Evolutionary conservation across 2,888 invertebrate genomes (phyloP), one percentile per base, ranked within the genome.

Genomic region (Drosophila cognata): DNA sequence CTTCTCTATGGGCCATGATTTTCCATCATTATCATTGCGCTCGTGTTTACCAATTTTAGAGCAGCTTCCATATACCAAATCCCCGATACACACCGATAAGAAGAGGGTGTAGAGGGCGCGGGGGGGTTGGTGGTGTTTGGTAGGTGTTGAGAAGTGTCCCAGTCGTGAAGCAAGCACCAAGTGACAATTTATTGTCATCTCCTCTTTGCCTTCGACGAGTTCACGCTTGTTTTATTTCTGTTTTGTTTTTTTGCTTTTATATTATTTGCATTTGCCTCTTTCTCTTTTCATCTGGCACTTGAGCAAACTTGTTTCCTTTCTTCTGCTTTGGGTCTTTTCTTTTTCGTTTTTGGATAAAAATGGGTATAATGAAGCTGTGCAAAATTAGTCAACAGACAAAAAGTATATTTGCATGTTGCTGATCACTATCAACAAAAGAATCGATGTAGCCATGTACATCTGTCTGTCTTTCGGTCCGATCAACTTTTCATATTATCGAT

Each of bases 151-250:
- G 16, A 57, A 57, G 57, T 50, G 25, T 18, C 46, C 46, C 50
- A 25, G 50, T 35, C 59, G 43, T 57, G 38, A 38, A 69, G 51
- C 63, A 50, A 57, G 71, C 67, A 70, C 50, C 74, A 81, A 81
- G 79, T 86, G 84, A 88, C 90, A 90, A 89, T 89, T 90, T 89
- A 89, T 89, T 90, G 90, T 90, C 85, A 88, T 84, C 83, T 68
- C 70, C 75, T 73, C 81, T 71, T 87, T 79, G 81, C 52, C 60
- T 52, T 62, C 58, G 66, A 61, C 77, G 65, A 66, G 58, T 71
- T 77, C 65, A 82, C 79, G 71, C 82, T 82, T 77, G 77, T 71
- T 79, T 74, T 78, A 48, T 55, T 67, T 36, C 58, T 43, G 53
- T 57, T 65, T 31, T 67, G 69, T 72, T 73, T 57, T 56, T 35